Evolutionary conservation across 2,113 vertebrate species (phyloP), one percentile per base, ranked within the genome.

Genomic region (Silurus meridionalis): DNA sequence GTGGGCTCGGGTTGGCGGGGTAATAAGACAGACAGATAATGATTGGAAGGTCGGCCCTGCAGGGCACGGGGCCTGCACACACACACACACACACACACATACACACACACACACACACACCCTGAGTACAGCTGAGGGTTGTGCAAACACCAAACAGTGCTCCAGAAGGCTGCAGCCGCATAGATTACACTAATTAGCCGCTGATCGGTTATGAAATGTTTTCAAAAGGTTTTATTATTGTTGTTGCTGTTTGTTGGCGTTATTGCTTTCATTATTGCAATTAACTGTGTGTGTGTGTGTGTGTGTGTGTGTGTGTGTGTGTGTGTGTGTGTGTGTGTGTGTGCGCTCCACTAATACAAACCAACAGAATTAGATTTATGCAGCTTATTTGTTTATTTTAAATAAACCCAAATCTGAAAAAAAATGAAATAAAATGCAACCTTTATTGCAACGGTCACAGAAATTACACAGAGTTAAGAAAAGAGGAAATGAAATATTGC

Each of bases 1-100:
- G 97, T 99, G 98, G 97, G 97, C 96, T 96, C 97, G 97, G 98
- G 98, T 99, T 98, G 97, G 97, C 97, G 98, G 98, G 97, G 98
- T 99, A 99, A 99, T 99, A 99, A 99, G 98, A 98, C 97, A 99
- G 98, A 99, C 98, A 99, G 98, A 99, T 99, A 99, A 99, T 99
- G 98, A 99, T 99, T 99, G 98, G 97, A 99, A 99, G 98, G 98
- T 99, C 97, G 96, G 96, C 95, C 97, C 98, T 99, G 96, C 96
- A 94, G 98, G 98, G 98, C 98, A 98, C 97, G 96, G 97, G 37
- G 97, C 97, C 96, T 91, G 92, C 92, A 92, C 92, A 87, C 91
- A 86, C 88, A 82, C 86, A 86, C 90, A 84, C 84, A 85, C 86
- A 82, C 92, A 87, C 91, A 88, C 85, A 89, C 90, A 37, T 2